Evolutionary conservation across 1,140 invertebrate species (phyloP).

Genomic region (Cydia amplana): DNA sequence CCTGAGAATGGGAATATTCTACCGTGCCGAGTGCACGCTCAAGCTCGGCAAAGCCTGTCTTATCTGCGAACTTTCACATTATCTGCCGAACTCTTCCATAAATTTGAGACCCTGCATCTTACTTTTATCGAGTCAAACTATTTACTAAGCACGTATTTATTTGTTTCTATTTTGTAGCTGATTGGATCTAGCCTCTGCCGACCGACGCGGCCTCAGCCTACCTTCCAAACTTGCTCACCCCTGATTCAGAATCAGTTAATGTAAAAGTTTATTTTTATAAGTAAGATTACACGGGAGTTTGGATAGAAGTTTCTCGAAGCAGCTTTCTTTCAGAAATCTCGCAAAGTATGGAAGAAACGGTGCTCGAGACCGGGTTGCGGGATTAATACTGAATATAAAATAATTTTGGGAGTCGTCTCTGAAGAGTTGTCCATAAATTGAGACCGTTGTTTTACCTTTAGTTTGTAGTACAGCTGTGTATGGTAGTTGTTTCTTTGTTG

Average conservation of each 20-base stretch:
- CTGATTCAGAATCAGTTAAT: constrained; percentile 79
- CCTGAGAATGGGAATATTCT: constrained; percentile 51
- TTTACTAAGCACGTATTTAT: constrained; percentile 75
- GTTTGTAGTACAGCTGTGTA: constrained; percentile 15
- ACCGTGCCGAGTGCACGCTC: constrained; percentile 43
- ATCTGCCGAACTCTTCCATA: constrained; percentile 67
- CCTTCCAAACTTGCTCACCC: constrained; percentile 64
- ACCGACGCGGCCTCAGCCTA: constrained; percentile 52
- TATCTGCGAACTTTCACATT: constrained; percentile 73
- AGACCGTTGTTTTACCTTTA: constrained; percentile 36
- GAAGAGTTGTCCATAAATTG: constrained; percentile 47
- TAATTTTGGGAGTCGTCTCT: constrained; percentile 57
- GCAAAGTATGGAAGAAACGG: constrained; percentile 66
- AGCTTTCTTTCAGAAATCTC: constrained; percentile 74
- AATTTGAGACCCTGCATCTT: constrained; percentile 62
- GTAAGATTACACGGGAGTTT: constrained; percentile 78
- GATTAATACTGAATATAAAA: constrained; percentile 76
- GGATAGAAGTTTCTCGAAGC: constrained; percentile 70
- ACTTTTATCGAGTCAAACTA: constrained; percentile 73
- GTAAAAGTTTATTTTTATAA: constrained; percentile 82
- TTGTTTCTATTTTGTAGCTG: constrained; percentile 74
- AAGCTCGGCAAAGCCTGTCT: constrained; percentile 58
- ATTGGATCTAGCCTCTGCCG: constrained; percentile 47
- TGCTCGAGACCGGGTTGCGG: constrained; percentile 58
- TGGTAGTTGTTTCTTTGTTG: constrained; percentile 26